Base-by-base conservation (phyloP, 2,113 vertebrate genomes). In the Oophaga pumilio region DNA sequence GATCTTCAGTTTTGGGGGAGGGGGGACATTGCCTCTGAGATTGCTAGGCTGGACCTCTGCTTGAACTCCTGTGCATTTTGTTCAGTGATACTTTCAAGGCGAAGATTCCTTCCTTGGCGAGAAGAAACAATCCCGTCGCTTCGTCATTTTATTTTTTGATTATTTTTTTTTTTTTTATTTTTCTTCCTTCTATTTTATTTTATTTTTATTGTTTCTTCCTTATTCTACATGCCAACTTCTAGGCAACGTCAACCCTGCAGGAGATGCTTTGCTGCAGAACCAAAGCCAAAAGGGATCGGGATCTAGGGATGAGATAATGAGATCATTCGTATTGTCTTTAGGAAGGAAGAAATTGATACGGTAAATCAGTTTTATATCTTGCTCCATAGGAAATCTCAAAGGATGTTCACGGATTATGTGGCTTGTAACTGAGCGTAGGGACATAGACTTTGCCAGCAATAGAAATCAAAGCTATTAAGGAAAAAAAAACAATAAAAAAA, bases 231-330 rank as follows among this genome's bases (percentile, higher is more conserved):
- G 79, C 69, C 59, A 84, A 77, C 80, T 88, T 88, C 73, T 53
- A 77, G 60, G 66, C 80, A 77, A 84, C 33, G 8, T 22, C 62
- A 86, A 71, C 20, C 56, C 56, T 64, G 56, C 56, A 33, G 86
- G 68, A 83, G 69, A 88, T 84, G 81, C 73, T 66, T 20, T 77
- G 87, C 87, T 88, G 81, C 80, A 83, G 86, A 83, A 83, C 66
- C 86, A 81, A 76, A 88, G 86, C 87, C 71, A 84, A 76, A 43
- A 83, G 71, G 57, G 69, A 76, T 82, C 49, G 62, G 71, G 87
- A 88, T 83, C 68, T 88, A 69, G 86, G 79, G 80, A 83, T 88
- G 87, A 88, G 80, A 84, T 88, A 56, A 77, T 84, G 81, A 88
- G 49, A 88, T 88, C 59, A 43, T 88, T 88, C 77, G 87, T 68